Evolutionary conservation across 2,888 invertebrate genomes (phyloP).

Genomic region (Dendrolimus pini): DNA sequence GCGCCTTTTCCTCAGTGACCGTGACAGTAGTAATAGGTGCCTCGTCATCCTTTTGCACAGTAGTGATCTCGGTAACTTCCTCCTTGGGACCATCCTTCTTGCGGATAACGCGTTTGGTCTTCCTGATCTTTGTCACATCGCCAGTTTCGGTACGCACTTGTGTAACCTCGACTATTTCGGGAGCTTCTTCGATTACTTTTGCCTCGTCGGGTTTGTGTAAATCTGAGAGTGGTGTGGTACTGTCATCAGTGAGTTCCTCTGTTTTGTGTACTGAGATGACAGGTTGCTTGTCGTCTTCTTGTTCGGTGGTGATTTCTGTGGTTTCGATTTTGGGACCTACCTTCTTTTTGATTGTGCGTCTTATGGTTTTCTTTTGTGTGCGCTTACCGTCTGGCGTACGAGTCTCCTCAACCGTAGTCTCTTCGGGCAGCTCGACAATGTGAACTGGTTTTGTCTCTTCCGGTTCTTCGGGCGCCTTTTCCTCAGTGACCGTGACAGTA

Average conservation of each 20-base stretch:
- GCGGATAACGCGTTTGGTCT: constrained; percentile 26
- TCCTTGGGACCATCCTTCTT: constrained; percentile 24
- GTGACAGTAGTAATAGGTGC: constrained; percentile 13
- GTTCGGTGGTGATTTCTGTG: constrained; percentile 32
- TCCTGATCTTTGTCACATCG: constrained; percentile 31
- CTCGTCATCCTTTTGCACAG: constrained; percentile 21
- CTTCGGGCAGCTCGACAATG: constrained; percentile 9
- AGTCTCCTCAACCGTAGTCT: constrained; percentile 12
- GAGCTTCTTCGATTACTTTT: constrained; percentile 15
- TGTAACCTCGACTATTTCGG: constrained; percentile 18
- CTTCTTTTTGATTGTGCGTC: constrained; percentile 23
- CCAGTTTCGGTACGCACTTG: constrained; percentile 20
- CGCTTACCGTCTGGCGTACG: constrained; percentile 20
- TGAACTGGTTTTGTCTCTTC: constrained; percentile 14
- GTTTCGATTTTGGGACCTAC: constrained; percentile 38
- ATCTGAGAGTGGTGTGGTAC: constrained; percentile 14
- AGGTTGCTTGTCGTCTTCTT: constrained; percentile 25
- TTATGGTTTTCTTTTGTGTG: constrained; percentile 20
- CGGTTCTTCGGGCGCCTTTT: constrained; percentile 2
- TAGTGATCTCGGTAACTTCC: constrained; percentile 20
- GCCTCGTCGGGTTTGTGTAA: constrained; percentile 10
- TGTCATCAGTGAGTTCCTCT: constrained; percentile 23
- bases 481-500: constrained; percentile 10
- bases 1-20: background rate
- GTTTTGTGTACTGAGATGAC: constrained; percentile 31